These are phyloP conservation scores for Drosophila watanabei DNA, from an alignment of 1,140 invertebrate genomes.

Conservation along the genomic window DNA sequence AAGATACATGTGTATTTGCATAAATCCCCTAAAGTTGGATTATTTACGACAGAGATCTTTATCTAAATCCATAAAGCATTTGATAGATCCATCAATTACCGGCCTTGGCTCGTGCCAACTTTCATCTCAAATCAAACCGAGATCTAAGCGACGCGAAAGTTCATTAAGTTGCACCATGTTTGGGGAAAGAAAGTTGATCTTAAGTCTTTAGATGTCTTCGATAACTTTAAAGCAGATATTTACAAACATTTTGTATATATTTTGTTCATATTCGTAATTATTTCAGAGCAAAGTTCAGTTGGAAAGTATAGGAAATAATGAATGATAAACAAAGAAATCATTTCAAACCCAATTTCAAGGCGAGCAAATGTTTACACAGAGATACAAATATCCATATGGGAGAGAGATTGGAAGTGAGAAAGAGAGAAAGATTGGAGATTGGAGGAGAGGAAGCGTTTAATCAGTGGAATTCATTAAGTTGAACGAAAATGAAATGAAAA, in stretches of 20 bases:
- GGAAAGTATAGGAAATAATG: slow-evolving; percentile 9
- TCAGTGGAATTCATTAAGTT: slow-evolving; percentile 64
- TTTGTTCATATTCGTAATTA: slow-evolving; percentile 33
- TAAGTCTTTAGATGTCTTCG: neutral
- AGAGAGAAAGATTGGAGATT: neutral
- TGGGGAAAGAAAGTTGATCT: slow-evolving; percentile 65
- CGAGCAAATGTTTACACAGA: slow-evolving; percentile 66
- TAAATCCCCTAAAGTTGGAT: neutral
- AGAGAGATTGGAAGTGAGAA: slow-evolving; percentile 3
- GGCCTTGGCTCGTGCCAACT: slow-evolving; percentile 42
- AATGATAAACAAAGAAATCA: slow-evolving; percentile 74
- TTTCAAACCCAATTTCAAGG: slow-evolving; percentile 63
- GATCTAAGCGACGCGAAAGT: slow-evolving; percentile 68
- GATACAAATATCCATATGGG: slow-evolving; percentile 14
- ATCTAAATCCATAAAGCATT: slow-evolving; percentile 12
- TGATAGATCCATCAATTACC: slow-evolving; percentile 33
- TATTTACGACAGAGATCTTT: slow-evolving; percentile 29
- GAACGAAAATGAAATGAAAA: slow-evolving; percentile 42
- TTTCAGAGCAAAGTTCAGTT: slow-evolving; percentile 23
- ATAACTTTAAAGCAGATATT: slow-evolving; percentile 64
- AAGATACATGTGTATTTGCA: neutral
- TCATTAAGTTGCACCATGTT: slow-evolving; percentile 67
- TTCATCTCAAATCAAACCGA: slow-evolving; percentile 61
- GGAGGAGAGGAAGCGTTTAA: slow-evolving; percentile 41
- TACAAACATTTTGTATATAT: slow-evolving; percentile 60